Evolutionary conservation across 2,888 invertebrate genomes (phyloP).

Genomic region (Lasioglossum villosulum): DNA sequence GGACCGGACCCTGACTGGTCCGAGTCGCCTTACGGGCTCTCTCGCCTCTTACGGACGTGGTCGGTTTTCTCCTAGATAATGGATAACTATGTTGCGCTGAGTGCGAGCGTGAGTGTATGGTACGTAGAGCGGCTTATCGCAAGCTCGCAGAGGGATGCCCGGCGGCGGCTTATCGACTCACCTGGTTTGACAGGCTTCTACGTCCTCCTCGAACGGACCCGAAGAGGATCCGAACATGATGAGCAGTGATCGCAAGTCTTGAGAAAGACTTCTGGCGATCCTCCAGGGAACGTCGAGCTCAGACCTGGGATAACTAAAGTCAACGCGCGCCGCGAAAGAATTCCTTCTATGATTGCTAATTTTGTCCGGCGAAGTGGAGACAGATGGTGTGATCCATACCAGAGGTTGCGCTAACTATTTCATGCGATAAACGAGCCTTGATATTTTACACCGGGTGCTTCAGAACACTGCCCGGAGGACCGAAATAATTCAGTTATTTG

Average conservation of each 20-base stretch:
- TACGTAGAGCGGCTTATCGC: constrained; percentile 76
- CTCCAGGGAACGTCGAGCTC: constrained; percentile 16
- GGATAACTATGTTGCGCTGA: constrained; percentile 65
- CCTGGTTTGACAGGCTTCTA: constrained; percentile 66
- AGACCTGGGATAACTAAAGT: neutral
- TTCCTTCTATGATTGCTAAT: neutral
- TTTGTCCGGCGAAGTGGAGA: neutral
- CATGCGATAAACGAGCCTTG: neutral
- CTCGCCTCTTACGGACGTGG: neutral
- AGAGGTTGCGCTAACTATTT: neutral
- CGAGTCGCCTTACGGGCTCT: neutral
- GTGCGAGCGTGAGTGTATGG: constrained; percentile 49
- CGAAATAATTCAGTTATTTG: too few relatives aligned
- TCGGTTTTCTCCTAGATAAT: constrained; percentile 61
- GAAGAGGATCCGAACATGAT: constrained; percentile 58
- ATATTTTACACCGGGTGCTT: neutral
- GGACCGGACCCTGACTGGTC: neutral
- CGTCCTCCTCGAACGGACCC: constrained; percentile 29
- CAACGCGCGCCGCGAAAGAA: neutral
- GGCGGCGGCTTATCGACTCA: constrained; percentile 78
- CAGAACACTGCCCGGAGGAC: too few relatives aligned
- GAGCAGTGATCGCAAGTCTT: constrained; percentile 61
- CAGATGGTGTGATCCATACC: neutral
- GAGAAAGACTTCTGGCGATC: constrained; percentile 46
- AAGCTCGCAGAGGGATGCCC: constrained; percentile 75